Evolutionary conservation across 2,888 invertebrate species (phyloP).

Genomic region (Hoplodrina blanda): DNA sequence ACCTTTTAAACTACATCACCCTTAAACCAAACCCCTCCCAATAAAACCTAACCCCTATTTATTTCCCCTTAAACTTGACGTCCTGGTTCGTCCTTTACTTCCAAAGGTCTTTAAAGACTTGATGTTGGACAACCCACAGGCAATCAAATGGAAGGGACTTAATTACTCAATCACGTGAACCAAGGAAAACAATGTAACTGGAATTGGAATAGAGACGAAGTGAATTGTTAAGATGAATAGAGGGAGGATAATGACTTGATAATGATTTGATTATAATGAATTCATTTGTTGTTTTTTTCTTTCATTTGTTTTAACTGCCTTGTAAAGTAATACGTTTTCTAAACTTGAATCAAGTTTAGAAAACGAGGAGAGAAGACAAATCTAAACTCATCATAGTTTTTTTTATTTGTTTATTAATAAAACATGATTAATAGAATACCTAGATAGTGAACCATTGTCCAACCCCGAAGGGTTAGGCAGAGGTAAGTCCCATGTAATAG

Average conservation of each 20-base stretch:
- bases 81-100: slow-evolving; percentile 30
- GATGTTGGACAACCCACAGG: slow-evolving; percentile 73
- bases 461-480: too few species aligned
- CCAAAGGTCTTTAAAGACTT: slow-evolving; percentile 59
- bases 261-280: slow-evolving; percentile 12
- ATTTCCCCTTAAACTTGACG: slow-evolving; percentile 49
- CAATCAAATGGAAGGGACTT: slow-evolving; percentile 72
- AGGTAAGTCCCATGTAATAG: too few species aligned
- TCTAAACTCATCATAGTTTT: too few species aligned
- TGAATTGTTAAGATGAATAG: slow-evolving; percentile 43
- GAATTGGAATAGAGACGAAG: slow-evolving; percentile 59
- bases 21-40: slow-evolving; percentile 22
- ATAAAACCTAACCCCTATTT: slow-evolving; percentile 48
- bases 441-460: too few species aligned
- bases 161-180: slow-evolving; percentile 73
- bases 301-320: too few species aligned
- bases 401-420: neutral
- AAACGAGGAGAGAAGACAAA: neutral
- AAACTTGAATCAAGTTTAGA: neutral
- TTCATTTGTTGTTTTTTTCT: neutral
- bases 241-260: slow-evolving; percentile 12
- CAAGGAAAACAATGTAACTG: slow-evolving; percentile 71
- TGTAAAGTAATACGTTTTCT: neutral
- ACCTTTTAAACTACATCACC: slow-evolving; percentile 10
- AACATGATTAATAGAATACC: neutral